phyloP scores from a whole-genome alignment of 2,888 invertebrate genomes.

The Agapostemon virescens region DNA sequence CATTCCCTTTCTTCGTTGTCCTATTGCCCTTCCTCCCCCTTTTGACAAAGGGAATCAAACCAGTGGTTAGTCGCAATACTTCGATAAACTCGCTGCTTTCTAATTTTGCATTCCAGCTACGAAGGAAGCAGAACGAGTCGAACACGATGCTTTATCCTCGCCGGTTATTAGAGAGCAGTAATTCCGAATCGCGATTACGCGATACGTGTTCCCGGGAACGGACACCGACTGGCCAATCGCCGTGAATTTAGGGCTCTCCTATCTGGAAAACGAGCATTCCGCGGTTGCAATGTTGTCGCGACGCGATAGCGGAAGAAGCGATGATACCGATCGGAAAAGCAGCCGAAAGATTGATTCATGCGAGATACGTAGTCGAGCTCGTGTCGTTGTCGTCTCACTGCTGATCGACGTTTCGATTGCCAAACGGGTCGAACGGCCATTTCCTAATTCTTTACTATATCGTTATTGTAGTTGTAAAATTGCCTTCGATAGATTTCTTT shows the following conservation, averaged over 20 bases:
- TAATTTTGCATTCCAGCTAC: conserved; percentile 35
- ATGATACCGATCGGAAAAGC: neutral
- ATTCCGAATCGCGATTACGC: conserved; percentile 13
- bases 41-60: neutral
- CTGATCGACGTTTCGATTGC: too few relatives aligned
- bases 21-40: neutral
- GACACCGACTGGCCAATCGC: neutral
- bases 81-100: conserved; percentile 28
- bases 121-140: neutral
- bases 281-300: neutral
- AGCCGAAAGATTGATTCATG: neutral
- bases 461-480: too few relatives aligned
- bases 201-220: neutral
- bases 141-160: neutral
- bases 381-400: neutral
- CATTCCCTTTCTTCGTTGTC: neutral
- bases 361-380: neutral
- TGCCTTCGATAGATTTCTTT: too few relatives aligned
- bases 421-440: too few relatives aligned
- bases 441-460: too few relatives aligned
- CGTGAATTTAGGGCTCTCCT: neutral
- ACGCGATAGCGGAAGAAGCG: neutral
- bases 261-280: neutral
- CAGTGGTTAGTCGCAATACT: conserved; percentile 4
- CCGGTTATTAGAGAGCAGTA: conserved; percentile 34